These are phyloP conservation scores for Falcunculus frontatus DNA, from an alignment of 2,113 vertebrate species.

Conservation along the genomic window DNA sequence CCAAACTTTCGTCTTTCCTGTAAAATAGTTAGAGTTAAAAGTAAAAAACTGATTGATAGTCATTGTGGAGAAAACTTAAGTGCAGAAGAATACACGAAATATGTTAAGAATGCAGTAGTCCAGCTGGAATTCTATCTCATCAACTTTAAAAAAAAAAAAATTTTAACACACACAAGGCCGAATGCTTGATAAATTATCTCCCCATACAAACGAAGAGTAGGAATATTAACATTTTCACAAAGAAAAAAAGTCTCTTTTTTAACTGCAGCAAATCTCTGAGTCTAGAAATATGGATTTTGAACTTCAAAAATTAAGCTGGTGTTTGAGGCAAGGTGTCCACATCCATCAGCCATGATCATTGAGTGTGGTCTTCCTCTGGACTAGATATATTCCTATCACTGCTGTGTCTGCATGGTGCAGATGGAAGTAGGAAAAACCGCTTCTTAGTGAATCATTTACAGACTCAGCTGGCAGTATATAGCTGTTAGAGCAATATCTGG, in stretches of 20 bases:
- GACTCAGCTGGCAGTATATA: not conserved
- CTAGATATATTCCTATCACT: not conserved
- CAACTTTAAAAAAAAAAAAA: not conserved
- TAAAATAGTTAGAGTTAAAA: not conserved
- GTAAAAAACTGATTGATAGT: not conserved
- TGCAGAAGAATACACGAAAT: not conserved
- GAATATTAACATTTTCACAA: not conserved
- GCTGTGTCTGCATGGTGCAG: not conserved
- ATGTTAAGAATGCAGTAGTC: not conserved
- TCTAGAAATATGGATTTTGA: not conserved
- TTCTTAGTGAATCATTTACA: not conserved
- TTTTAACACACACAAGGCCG: not conserved
- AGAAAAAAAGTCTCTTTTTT: not conserved
- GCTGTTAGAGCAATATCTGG: not conserved
- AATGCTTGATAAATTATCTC: not conserved
- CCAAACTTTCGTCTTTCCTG: conserved; percentile 86
- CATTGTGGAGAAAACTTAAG: not conserved
- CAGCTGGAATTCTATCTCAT: not conserved
- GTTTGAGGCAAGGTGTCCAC: not conserved
- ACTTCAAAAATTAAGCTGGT: not conserved
- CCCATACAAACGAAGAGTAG: not conserved
- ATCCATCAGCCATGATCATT: not conserved
- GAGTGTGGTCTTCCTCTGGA: not conserved
- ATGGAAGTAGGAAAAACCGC: not conserved
- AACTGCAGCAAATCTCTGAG: not conserved